These are phyloP conservation scores for Anastrepha obliqua DNA, from an alignment of 1,140 invertebrate genomes.

Conservation along the genomic window DNA sequence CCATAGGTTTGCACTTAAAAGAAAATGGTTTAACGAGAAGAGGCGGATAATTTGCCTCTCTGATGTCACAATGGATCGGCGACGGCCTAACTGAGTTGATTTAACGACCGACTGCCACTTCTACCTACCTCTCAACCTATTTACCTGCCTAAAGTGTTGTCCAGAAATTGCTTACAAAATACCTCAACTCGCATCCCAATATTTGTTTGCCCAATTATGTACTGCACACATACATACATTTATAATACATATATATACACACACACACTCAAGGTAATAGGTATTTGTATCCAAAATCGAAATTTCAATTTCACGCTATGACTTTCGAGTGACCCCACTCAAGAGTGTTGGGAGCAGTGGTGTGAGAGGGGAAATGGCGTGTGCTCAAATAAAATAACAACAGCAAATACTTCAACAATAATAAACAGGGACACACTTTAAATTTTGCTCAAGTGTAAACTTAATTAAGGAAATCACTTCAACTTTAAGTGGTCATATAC, in stretches of 20 bases:
- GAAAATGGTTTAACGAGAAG: too few relatives aligned
- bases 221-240: too few relatives aligned
- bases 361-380: background rate
- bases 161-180: too few relatives aligned
- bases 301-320: constrained; percentile 45
- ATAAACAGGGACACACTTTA: constrained; percentile 12
- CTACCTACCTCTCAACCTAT: too few relatives aligned
- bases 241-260: too few relatives aligned
- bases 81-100: too few relatives aligned
- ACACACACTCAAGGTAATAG: background rate
- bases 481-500: constrained; percentile 4
- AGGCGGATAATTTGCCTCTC: too few relatives aligned
- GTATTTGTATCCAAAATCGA: background rate
- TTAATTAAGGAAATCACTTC: constrained; percentile 23
- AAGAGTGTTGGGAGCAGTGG: background rate
- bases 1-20: too few relatives aligned
- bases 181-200: too few relatives aligned
- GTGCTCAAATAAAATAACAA: background rate
- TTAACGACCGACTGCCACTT: too few relatives aligned
- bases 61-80: too few relatives aligned
- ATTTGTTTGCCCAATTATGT: background rate
- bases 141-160: too few relatives aligned
- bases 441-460: constrained; percentile 8
- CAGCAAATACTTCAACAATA: background rate
- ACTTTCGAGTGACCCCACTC: background rate